These are phyloP conservation scores for Tadarida brasiliensis DNA, from an alignment of 2,797 vertebrate species.

Conservation along the genomic window DNA sequence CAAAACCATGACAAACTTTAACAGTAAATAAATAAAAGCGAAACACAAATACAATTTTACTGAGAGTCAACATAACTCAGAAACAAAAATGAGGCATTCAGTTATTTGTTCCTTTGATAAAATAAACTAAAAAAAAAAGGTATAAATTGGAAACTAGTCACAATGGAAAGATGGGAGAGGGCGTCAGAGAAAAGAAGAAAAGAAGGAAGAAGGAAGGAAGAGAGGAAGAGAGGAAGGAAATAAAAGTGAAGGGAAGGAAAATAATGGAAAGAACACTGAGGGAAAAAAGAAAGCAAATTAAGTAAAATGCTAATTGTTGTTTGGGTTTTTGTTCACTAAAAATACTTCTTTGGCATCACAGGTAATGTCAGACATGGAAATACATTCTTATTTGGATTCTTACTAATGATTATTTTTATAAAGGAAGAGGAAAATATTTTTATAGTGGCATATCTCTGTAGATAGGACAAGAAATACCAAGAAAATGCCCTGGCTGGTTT, in stretches of 20 bases:
- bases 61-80: conserved; percentile 57
- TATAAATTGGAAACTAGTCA: conserved; percentile 18
- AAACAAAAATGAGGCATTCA: conserved; percentile 65
- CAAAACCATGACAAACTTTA: conserved; percentile 71
- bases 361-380: conserved; percentile 69
- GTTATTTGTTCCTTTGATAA: conserved; percentile 57
- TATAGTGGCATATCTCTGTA: neutral
- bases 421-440: conserved; percentile 67
- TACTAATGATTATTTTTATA: conserved; percentile 71
- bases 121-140: neutral
- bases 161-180: neutral
- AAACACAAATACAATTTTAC: conserved; percentile 66
- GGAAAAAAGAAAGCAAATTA: neutral
- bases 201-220: fast-evolving
- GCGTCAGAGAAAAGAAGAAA: neutral
- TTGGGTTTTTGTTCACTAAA: conserved; percentile 78
- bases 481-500: no score
- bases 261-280: neutral
- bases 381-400: conserved; percentile 63
- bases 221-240: neutral
- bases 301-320: conserved; percentile 52
- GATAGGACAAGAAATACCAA: neutral
- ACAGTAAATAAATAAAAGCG: conserved; percentile 77
- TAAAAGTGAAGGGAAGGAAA: conserved; percentile 51
- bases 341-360: conserved; percentile 70